phyloP scores from a whole-genome alignment of 2,888 invertebrate species.

The Leptopilina drosophilae region DNA sequence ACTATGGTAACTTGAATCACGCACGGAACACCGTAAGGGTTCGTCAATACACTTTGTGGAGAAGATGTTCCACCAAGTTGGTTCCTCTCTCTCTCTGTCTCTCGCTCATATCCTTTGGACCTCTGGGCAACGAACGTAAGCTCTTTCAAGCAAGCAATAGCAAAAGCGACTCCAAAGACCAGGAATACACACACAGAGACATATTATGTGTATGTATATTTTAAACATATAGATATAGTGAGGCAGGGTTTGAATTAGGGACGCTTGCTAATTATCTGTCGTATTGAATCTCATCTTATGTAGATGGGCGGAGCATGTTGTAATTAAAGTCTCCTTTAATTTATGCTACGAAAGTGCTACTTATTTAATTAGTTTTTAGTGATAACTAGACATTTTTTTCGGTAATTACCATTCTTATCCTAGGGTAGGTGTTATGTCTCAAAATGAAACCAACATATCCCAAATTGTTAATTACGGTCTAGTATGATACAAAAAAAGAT shows the following conservation, averaged over 20 bases:
- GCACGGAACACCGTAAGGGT: slow-evolving; percentile 55
- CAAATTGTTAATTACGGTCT: too few species aligned
- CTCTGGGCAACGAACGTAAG: slow-evolving; percentile 61
- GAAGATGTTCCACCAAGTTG: slow-evolving; percentile 61
- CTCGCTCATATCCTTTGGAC: slow-evolving; percentile 63
- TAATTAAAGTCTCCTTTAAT: background rate
- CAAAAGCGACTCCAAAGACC: slow-evolving; percentile 60
- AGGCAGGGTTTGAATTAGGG: slow-evolving; percentile 13
- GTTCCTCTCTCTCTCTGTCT: slow-evolving; percentile 57
- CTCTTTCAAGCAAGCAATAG: slow-evolving; percentile 60
- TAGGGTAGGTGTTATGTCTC: too few species aligned
- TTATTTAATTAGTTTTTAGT: too few species aligned
- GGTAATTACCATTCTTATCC: too few species aligned
- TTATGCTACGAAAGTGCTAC: background rate
- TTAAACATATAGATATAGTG: background rate
- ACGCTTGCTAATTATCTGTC: slow-evolving; percentile 28
- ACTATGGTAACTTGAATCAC: slow-evolving; percentile 45
- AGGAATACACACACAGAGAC: slow-evolving; percentile 59
- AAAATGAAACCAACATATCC: too few species aligned
- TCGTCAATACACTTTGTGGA: slow-evolving; percentile 67
- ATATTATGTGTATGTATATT: too few species aligned
- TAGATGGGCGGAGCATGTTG: background rate
- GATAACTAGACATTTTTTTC: too few species aligned
- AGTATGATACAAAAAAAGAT: too few species aligned
- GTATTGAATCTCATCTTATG: background rate